Evolutionary conservation across 2,888 invertebrate species (phyloP), one percentile per base, ranked within the genome.

Genomic region (Notodonta ziczac): DNA sequence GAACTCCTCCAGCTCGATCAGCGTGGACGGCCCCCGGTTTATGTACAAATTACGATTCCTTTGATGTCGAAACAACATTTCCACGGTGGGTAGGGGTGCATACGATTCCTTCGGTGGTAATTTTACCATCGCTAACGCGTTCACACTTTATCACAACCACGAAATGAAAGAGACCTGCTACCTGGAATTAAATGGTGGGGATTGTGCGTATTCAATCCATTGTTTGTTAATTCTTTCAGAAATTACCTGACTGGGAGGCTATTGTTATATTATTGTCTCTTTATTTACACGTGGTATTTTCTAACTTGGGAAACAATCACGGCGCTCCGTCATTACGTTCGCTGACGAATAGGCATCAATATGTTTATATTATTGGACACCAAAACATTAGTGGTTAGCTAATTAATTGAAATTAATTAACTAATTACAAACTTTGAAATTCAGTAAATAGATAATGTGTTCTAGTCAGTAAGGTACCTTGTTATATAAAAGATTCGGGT

Each of bases 1-100:
- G 12, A 73, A 65, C 46, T 70, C 56, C 51, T 81, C 80, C 50
- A 81, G 53, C 14, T 80, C 75, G 8, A 67, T 32, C 9, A 81
- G 60, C 14, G 46, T 66, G 12, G 59, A 56, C 5, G 66, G 67
- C 0, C 57, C 56, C 5, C 13, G 7, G 35, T 60, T 50, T n/a
- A n/a, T 12, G 56, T 46, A 62, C 4, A 68, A 32, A 24, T 56
- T 13, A 1, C 56, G 62, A 32, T 60, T 52, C 0, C 32, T 51
- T 6, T 61, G 60, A 39, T 60, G 59, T 10, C 55, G 56, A 6
- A 35, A 55, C 58, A 35, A 53, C 58, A 58, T 53, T 24, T 62
- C 64, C 7, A 56, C 61, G 0, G 56, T 48, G 6, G 71, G 62
- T 3, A 56, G 8, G 46, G 57, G 54, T 6, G 56, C 53, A 42